Percentiles rank a stretch among this genome's conserved stretches.
Evolutionary conservation across 2,888 invertebrate species (phyloP).

Genomic region (Meloe dianella): DNA sequence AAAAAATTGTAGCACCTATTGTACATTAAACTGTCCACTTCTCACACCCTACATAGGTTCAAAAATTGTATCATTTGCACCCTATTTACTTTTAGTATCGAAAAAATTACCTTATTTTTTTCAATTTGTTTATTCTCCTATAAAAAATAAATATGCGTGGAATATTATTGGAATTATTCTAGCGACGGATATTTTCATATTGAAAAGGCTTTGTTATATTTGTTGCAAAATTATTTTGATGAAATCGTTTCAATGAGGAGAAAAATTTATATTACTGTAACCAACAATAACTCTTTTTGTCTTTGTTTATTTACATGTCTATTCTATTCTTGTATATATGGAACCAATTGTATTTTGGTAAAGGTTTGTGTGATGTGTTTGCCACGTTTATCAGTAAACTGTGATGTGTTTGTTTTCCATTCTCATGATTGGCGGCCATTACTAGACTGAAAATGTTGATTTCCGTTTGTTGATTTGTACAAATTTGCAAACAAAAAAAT

Average conservation of each 20-base stretch:
- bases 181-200: background rate
- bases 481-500: background rate
- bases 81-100: background rate
- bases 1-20: background rate
- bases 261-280: slow-evolving; percentile 28
- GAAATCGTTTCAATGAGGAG: background rate
- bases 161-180: too few species aligned
- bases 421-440: slow-evolving; percentile 5
- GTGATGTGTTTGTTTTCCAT: slow-evolving; percentile 14
- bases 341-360: background rate
- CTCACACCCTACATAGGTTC: background rate
- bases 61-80: background rate
- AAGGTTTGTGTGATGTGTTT: slow-evolving; percentile 33
- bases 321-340: background rate
- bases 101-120: background rate
- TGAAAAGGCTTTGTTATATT: background rate
- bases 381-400: slow-evolving; percentile 21
- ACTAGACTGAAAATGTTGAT: background rate
- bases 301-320: background rate
- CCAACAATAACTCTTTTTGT: background rate
- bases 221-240: background rate
- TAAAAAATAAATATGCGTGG: background rate
- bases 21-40: background rate
- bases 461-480: background rate
- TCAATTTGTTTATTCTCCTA: background rate